Base-by-base conservation (phyloP, 2,797 vertebrate species). In the Diplodus sargus region DNA sequence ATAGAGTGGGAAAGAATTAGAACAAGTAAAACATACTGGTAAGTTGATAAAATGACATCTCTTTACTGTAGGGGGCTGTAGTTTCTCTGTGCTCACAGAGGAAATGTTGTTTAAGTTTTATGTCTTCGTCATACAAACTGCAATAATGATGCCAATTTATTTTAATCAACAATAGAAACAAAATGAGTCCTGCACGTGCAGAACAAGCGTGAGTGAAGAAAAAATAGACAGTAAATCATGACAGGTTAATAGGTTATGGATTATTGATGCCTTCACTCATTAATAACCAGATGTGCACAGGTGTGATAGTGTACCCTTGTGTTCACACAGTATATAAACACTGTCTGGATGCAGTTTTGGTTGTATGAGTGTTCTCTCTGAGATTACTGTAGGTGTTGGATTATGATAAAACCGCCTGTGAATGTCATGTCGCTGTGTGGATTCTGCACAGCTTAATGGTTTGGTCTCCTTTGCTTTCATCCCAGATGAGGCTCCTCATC, bases 361-460 rank as follows among this genome's bases (percentile, higher is more conserved):
- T 51, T 59, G 60, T 48, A 42, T 77, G 45, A 78, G 39, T 57
- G 49, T 61, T 72, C 54, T 57, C 52, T 49, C 74, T 58, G 82
- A 72, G 79, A 74, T 87, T 83, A 81, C 71, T 54, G 72, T 69
- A 60, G 0, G 81, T 83, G 83, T 70, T 82, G 81, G 77, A 83
- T 86, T 83, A 82, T 56, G 72, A 71, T 76, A 65, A 81, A 74
- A 53, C 42, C 0, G 53, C 54, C 70, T 69, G 67, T 75, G 60
- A 70, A 64, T 82, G 34, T 75, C 63, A 63, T 53, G 59, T 58
- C n/a, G 58, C 63, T 56, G 45, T 58, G 34, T 79, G 45, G 68
- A 62, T 76, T 43, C 53, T 65, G 39, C 75, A 45, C 23, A 42
- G 16, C 4, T 69, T 71, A 60, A 42, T 47, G 42, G 18, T 70